Conservation (phyloP, 2,888 invertebrate genomes). For the Apamea epomidion region DNA sequence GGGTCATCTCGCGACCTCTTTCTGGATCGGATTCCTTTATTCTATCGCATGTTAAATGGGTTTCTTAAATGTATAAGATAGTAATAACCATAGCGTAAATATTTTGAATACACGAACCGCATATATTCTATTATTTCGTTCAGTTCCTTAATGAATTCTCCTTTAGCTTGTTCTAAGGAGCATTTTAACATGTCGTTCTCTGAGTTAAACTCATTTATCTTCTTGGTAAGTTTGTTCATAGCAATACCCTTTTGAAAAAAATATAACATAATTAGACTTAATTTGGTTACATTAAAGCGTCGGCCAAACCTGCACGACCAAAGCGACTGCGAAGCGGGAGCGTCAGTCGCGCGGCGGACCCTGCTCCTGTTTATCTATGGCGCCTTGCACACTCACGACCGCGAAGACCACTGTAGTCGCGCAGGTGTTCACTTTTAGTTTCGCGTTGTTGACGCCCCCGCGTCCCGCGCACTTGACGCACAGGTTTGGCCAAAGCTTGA, state of each 20-base stretch:
- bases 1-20: neutral
- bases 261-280: neutral
- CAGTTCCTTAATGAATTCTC: slow-evolving; percentile 76
- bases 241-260: slow-evolving; percentile 76
- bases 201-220: slow-evolving; percentile 81
- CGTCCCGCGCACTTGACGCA: no score
- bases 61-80: no score
- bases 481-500: neutral
- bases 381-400: no score
- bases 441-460: no score
- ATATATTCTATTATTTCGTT: slow-evolving; percentile 77
- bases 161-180: slow-evolving; percentile 77
- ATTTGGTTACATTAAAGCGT: neutral
- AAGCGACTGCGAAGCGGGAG: no score
- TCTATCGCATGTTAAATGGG: neutral
- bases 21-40: neutral
- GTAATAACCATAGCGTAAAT: neutral
- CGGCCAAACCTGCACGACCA: no score
- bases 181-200: slow-evolving; percentile 82
- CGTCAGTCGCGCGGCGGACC: neutral
- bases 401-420: no score
- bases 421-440: no score
- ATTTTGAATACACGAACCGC: slow-evolving; percentile 71
- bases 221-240: slow-evolving; percentile 75
- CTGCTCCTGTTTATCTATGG: neutral